Base-by-base conservation (phyloP, 2,797 vertebrate species). In the Xyrichtys novacula region DNA sequence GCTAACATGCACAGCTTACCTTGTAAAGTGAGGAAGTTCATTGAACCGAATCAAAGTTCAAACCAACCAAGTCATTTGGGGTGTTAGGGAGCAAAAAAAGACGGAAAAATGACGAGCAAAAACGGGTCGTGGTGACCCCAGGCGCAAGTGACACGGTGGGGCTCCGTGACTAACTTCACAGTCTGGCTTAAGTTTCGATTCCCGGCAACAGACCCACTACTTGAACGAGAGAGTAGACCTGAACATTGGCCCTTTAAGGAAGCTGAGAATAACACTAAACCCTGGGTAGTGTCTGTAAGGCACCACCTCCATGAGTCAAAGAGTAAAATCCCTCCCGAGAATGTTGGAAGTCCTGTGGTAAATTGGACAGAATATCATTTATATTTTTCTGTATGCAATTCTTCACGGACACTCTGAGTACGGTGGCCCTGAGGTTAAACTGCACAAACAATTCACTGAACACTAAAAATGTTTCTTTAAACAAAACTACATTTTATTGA, bases 181-280 rank as follows among this genome's bases (percentile, higher is more conserved):
- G 1, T 8, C 11, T n/a, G 6, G 5, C n/a, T 15, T 90, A 78
- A 82, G 83, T 91, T 91, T 90, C 80, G 89, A 68, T 91, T 91
- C 42, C 56, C 46, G 3, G 55, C 55, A 50, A 20, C 34, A 9
- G 3, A 6, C 14, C 32, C 5, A 31, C 1, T 32, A 5, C 1
- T n/a, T n/a, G 6, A 22, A 11, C 3, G 42, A 62, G 20, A n/a
- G n/a, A n/a, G n/a, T n/a, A n/a, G n/a, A n/a, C n/a, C 63, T 26
- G 43, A 6, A 23, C 65, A 32, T 40, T 69, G 32, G 52, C 56
- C 48, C 56, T 69, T 69, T 69, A 69, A 46, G 4, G 1, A 22
- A 3, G 4, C 2, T 22, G 43, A 15, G 22, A 4, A 1, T 2
- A 1, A 1, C 6, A n/a, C 6, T n/a, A n/a, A n/a, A 22, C 53